Percentiles rank a stretch among this genome's conserved stretches.
Evolutionary conservation across 2,113 vertebrate genomes (phyloP).

Genomic region (Ia io): DNA sequence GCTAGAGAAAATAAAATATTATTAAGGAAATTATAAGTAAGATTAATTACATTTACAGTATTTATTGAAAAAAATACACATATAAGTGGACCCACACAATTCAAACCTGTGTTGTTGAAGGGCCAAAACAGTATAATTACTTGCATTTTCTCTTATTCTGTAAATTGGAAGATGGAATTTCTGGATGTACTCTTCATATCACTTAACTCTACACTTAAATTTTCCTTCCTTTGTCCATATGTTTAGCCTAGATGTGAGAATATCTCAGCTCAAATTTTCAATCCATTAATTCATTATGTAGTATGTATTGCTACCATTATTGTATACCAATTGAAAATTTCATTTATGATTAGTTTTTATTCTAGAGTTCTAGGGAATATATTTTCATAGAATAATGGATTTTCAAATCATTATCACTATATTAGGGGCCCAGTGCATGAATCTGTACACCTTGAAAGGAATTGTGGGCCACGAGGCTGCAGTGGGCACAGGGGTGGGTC

Average conservation of each 20-base stretch:
- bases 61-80: neutral
- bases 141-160: neutral
- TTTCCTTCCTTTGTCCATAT: neutral
- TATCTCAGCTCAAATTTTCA: neutral
- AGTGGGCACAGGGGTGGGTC: too few relatives aligned
- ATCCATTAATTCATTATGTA: neutral
- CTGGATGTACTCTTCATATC: neutral
- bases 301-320: neutral
- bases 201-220: neutral
- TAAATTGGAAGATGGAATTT: neutral
- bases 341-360: neutral
- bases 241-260: neutral
- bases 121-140: neutral
- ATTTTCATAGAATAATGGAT: neutral
- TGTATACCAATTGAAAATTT: neutral
- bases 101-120: neutral
- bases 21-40: neutral
- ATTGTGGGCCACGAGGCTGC: too few relatives aligned
- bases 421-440: too few relatives aligned
- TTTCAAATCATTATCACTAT: neutral
- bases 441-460: too few relatives aligned
- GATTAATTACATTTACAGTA: neutral
- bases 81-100: neutral
- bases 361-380: neutral
- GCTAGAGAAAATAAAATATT: neutral